Evolutionary conservation across 2,888 invertebrate species (phyloP).

Genomic region (Tryphoninae sp.): DNA sequence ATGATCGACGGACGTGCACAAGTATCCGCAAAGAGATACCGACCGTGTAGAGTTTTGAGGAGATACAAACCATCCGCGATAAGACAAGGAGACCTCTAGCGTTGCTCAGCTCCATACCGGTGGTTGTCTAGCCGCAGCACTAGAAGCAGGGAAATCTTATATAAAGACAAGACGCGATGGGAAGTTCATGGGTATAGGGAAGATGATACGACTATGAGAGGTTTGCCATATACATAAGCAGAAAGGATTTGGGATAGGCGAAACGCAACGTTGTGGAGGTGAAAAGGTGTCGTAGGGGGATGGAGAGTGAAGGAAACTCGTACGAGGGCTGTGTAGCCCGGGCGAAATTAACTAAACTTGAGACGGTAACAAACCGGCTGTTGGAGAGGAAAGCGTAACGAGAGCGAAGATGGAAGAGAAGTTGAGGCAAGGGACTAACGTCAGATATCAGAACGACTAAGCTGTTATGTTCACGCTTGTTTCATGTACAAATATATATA

Average conservation of each 20-base stretch:
- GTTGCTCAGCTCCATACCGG: background rate
- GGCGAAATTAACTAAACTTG: constrained; percentile 68
- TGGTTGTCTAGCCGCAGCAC: background rate
- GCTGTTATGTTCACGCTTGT: constrained; percentile 64
- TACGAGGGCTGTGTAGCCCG: constrained; percentile 45
- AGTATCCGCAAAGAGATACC: constrained; percentile 4
- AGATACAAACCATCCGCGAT: constrained; percentile 48
- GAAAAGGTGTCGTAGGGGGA: constrained; percentile 56
- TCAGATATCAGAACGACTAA: constrained; percentile 66
- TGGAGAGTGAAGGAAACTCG: constrained; percentile 47
- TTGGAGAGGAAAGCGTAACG: background rate
- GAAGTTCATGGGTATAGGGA: background rate
- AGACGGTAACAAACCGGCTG: constrained; percentile 64
- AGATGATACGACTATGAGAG: background rate
- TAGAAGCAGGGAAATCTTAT: background rate
- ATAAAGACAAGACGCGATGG: background rate
- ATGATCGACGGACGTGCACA: constrained; percentile 10
- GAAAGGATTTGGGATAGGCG: constrained; percentile 50
- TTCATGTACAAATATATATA: constrained; percentile 27
- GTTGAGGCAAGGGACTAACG: constrained; percentile 47
- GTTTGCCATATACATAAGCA: background rate
- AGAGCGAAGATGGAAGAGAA: constrained; percentile 44
- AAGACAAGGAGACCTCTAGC: constrained; percentile 46
- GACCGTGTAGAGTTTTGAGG: constrained; percentile 31
- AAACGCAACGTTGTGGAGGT: constrained; percentile 56